phyloP scores from a whole-genome alignment of 2,888 invertebrate species.

The Melipona bicolor region DNA sequence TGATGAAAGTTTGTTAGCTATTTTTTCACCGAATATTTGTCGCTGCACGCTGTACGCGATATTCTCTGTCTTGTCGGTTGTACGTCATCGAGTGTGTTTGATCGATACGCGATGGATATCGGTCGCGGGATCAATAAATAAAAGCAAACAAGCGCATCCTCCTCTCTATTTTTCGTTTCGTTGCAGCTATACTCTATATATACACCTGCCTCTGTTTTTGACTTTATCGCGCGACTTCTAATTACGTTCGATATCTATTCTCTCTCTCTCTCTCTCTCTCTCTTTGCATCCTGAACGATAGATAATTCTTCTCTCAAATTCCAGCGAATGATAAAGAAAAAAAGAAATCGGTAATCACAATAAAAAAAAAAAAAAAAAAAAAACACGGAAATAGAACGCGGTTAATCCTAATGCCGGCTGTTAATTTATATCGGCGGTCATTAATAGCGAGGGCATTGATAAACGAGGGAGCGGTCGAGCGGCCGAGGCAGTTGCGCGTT shows the following conservation, averaged over 20 bases:
- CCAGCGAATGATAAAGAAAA: background rate
- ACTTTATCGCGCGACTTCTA: constrained; percentile 10
- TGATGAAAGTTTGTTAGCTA: constrained; percentile 17
- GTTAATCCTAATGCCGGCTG: constrained; percentile 48
- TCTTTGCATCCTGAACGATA: background rate
- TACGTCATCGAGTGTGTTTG: constrained; percentile 22
- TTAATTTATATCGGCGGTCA: constrained; percentile 62
- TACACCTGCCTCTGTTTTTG: background rate
- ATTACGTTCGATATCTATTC: background rate
- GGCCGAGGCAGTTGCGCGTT: constrained; percentile 31
- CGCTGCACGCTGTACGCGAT: background rate
- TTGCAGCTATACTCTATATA: background rate
- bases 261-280: too few relatives aligned
- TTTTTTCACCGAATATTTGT: constrained; percentile 7
- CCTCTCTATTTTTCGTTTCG: background rate
- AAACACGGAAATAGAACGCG: constrained; percentile 44
- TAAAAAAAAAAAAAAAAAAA: too few relatives aligned
- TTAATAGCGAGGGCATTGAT: constrained; percentile 60
- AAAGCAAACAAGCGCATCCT: background rate
- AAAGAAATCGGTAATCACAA: background rate
- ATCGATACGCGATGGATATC: constrained; percentile 25
- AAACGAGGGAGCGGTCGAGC: constrained; percentile 47
- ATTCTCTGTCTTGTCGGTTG: constrained; percentile 19
- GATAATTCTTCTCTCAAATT: constrained; percentile 8
- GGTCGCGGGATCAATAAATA: constrained; percentile 18